A percentile compares a stretch with the other conserved stretches of the same genome.
These are phyloP conservation scores for Tenebrio molitor DNA, from an alignment of 1,140 invertebrate species.

Conservation along the genomic window DNA sequence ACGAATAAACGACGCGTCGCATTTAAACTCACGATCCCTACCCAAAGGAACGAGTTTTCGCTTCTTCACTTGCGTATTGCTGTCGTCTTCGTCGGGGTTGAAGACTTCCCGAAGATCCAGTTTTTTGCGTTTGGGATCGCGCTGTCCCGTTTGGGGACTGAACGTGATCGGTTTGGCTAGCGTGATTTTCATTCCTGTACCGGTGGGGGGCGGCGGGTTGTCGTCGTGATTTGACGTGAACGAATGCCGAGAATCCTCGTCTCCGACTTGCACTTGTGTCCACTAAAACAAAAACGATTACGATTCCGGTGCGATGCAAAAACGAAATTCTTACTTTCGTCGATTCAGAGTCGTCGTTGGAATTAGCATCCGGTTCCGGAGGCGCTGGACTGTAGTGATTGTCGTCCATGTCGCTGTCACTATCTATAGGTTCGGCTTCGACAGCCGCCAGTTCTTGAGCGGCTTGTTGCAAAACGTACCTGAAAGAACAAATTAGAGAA, in stretches of 20 bases:
- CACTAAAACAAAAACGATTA: constrained; percentile 56
- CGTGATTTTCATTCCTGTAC: constrained; percentile 63
- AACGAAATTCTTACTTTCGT: constrained; percentile 59
- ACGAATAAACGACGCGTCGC: no score
- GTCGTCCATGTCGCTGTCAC: constrained; percentile 69
- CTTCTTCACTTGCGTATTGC: constrained; percentile 76
- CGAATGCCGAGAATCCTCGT: constrained; percentile 64
- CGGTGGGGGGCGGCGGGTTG: constrained; percentile 56
- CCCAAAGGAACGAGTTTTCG: constrained; percentile 87
- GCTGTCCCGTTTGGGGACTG: constrained; percentile 67
- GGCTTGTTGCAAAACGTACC: constrained; percentile 69
- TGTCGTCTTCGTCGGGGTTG: constrained; percentile 90
- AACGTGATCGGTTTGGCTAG: constrained; percentile 62
- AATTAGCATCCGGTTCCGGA: constrained; percentile 56
- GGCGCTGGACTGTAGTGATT: constrained; percentile 60
- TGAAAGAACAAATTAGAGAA: constrained; percentile 47
- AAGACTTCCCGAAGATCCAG: constrained; percentile 89
- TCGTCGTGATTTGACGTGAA: constrained; percentile 62
- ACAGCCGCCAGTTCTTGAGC: constrained; percentile 72
- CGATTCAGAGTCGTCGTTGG: constrained; percentile 57
- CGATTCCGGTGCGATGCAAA: not conserved
- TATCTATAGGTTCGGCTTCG: constrained; percentile 78
- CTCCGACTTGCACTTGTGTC: constrained; percentile 63
- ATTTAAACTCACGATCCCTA: no score
- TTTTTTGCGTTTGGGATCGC: constrained; percentile 67